Conservation (phyloP, 2,888 invertebrate genomes). For the Rhogogaster chlorosoma region DNA sequence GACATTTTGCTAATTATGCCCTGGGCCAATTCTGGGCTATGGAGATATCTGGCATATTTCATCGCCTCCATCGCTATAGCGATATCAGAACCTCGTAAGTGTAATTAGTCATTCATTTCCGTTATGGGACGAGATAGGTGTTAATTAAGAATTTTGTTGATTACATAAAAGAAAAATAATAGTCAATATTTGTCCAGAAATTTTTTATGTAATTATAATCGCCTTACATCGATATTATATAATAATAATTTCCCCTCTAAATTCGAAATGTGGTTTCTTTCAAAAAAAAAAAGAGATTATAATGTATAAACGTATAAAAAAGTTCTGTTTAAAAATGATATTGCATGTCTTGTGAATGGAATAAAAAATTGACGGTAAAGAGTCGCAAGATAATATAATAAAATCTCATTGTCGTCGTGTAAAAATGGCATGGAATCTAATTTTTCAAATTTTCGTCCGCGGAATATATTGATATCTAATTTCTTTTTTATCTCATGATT, state of each 20-base stretch:
- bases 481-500: not conserved
- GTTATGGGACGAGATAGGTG: not conserved
- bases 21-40: no score
- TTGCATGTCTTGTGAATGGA: not conserved
- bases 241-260: not conserved
- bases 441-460: not conserved
- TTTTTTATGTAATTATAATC: not conserved
- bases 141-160: not conserved
- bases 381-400: not conserved
- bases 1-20: no score
- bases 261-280: not conserved
- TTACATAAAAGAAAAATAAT: not conserved
- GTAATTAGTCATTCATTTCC: no score
- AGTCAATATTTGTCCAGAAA: not conserved
- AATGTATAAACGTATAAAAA: not conserved
- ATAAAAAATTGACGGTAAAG: not conserved
- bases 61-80: no score
- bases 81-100: no score
- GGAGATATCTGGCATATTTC: no score
- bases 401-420: no score
- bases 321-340: not conserved
- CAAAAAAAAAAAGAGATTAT: not conserved
- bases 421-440: no score
- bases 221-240: not conserved
- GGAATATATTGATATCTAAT: not conserved